Conservation (phyloP, 2,797 vertebrate genomes). For the Silurus aristotelis region DNA sequence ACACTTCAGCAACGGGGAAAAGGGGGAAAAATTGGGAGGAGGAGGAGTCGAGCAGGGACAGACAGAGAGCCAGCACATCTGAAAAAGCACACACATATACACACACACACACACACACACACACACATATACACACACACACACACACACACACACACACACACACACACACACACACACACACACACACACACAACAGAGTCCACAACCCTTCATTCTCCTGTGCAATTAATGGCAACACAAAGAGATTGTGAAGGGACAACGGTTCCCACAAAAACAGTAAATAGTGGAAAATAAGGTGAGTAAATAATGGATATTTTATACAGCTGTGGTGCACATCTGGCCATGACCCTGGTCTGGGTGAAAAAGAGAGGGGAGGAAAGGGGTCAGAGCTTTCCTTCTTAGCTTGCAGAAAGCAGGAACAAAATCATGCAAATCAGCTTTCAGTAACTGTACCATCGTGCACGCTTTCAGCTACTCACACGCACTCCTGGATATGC, state of each 20-base stretch:
- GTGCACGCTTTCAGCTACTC: constrained; percentile 80
- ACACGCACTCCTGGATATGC: constrained; percentile 87
- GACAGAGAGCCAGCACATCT: constrained; percentile 33
- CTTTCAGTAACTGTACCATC: constrained; percentile 79
- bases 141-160: not conserved
- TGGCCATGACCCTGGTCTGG: constrained; percentile 61
- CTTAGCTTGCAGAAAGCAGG: constrained; percentile 56
- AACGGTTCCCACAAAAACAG: constrained; percentile 65
- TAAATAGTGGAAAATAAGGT: constrained; percentile 68
- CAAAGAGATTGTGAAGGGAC: constrained; percentile 71
- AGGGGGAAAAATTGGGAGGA: constrained; percentile 26
- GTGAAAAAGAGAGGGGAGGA: constrained; percentile 65
- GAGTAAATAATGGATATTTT: constrained; percentile 83
- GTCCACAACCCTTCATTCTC: constrained; percentile 46
- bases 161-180: not conserved
- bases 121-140: not conserved
- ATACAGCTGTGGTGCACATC: constrained; percentile 81
- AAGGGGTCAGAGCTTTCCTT: constrained; percentile 45
- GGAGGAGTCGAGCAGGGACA: constrained; percentile 20
- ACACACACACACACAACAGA: not conserved
- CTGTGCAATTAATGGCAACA: constrained; percentile 72
- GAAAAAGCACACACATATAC: not conserved
- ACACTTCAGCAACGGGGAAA: constrained; percentile 48
- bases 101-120: not conserved
- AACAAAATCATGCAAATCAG: constrained; percentile 83